A percentile compares a stretch with the other conserved stretches of the same genome.
Evolutionary conservation across 2,888 invertebrate genomes (phyloP).

Genomic region (Euplexia lucipara): DNA sequence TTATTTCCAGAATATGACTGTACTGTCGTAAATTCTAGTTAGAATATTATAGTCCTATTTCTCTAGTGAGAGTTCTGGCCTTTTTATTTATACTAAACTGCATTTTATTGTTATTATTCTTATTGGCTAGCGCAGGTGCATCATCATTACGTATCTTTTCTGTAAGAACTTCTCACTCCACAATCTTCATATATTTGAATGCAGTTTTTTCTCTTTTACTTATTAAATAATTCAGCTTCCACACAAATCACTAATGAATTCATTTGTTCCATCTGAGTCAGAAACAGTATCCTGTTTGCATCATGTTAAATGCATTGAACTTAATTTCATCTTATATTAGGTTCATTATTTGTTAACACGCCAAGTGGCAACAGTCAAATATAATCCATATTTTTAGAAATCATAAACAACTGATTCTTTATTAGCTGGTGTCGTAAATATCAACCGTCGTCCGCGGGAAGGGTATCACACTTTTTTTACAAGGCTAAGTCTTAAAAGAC

Average conservation of each 20-base stretch:
- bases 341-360: constrained; percentile 7
- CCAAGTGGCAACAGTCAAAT: neutral
- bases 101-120: neutral
- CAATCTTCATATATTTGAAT: neutral
- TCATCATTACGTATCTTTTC: neutral
- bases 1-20: neutral
- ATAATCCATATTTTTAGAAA: constrained; percentile 56
- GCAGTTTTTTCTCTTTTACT: too few relatives aligned
- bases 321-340: fast-evolving
- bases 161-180: neutral
- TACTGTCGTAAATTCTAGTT: neutral
- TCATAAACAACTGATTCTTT: constrained; percentile 71
- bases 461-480: constrained; percentile 33
- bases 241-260: constrained; percentile 10
- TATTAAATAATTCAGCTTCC: constrained; percentile 1
- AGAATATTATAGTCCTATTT: neutral
- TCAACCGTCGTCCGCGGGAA: constrained; percentile 55
- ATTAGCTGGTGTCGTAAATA: constrained; percentile 70
- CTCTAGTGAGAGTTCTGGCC: constrained; percentile 14
- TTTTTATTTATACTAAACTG: neutral
- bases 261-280: constrained; percentile 5
- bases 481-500: constrained; percentile 38
- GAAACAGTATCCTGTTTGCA: constrained; percentile 3
- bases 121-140: neutral
- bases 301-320: neutral